Evolutionary conservation across 2,888 invertebrate species (phyloP).

Genomic region (Synanthedon myopaeformis): DNA sequence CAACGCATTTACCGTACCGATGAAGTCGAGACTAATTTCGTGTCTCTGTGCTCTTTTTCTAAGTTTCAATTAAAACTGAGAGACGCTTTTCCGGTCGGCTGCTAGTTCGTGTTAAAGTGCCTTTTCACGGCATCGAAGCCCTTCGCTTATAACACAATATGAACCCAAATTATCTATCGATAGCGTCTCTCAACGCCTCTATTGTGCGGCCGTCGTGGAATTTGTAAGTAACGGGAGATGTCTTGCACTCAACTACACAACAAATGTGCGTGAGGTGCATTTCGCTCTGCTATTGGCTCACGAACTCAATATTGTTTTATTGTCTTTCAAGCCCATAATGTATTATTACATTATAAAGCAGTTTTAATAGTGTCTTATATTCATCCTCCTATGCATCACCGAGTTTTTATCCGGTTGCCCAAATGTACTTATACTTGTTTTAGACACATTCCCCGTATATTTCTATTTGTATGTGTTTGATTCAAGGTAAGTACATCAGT

Average conservation of each 20-base stretch:
- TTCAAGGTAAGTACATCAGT: background rate
- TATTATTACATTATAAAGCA: background rate
- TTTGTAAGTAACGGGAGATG: conserved; percentile 51
- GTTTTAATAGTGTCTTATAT: background rate
- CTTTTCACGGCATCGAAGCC: conserved; percentile 26
- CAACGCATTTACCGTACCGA: conserved; percentile 18
- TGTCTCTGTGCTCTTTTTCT: conserved; percentile 31
- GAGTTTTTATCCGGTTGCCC: background rate
- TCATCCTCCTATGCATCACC: conserved; percentile 5
- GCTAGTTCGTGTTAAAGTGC: conserved; percentile 23
- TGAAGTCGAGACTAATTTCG: conserved; percentile 28
- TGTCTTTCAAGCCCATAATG: background rate
- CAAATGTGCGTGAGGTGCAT: conserved; percentile 42
- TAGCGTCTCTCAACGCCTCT: conserved; percentile 29
- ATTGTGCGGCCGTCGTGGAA: conserved; percentile 46
- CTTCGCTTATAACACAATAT: conserved; percentile 34
- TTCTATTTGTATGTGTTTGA: background rate
- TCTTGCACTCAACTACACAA: conserved; percentile 34
- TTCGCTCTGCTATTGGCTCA: conserved; percentile 27
- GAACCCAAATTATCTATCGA: conserved; percentile 45
- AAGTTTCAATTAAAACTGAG: conserved; percentile 41
- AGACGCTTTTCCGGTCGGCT: conserved; percentile 37
- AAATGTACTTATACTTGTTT: background rate
- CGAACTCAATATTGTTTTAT: background rate
- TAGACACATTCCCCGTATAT: background rate